Evolutionary conservation across 64 coral and sea anemone species (phyloP).

Genomic region (Acropora tenuis): DNA sequence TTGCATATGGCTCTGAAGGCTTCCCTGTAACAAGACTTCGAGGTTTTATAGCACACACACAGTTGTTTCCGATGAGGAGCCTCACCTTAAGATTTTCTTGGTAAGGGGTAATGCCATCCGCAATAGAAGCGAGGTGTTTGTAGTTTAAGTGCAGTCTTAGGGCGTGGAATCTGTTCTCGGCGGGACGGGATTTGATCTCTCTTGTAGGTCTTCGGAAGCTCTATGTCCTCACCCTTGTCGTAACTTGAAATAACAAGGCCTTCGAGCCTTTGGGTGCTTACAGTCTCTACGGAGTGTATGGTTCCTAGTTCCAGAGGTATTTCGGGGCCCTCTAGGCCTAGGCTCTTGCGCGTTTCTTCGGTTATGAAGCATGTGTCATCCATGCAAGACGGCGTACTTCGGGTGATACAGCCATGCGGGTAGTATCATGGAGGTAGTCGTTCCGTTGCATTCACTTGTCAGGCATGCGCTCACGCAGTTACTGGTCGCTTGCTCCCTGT

Average conservation of each 20-base stretch:
- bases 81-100: slow-evolving; percentile 17
- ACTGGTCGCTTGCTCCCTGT: background rate
- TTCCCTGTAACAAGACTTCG: slow-evolving; percentile 31
- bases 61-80: slow-evolving; percentile 65
- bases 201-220: slow-evolving; percentile 64
- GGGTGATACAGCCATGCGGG: slow-evolving; percentile 56
- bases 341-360: slow-evolving; percentile 28
- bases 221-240: slow-evolving; percentile 24
- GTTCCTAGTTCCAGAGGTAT: slow-evolving; percentile 55
- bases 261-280: slow-evolving; percentile 36
- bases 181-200: slow-evolving; percentile 44
- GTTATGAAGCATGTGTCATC: slow-evolving; percentile 52
- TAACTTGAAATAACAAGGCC: slow-evolving; percentile 55
- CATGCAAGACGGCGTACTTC: slow-evolving; percentile 39
- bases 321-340: slow-evolving; percentile 50
- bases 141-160: background rate
- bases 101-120: slow-evolving; percentile 30
- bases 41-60: slow-evolving; percentile 20
- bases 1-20: slow-evolving; percentile 53
- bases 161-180: slow-evolving; percentile 35
- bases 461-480: slow-evolving; percentile 38
- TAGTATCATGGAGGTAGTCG: slow-evolving; percentile 57
- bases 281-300: slow-evolving; percentile 57
- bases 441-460: slow-evolving; percentile 14
- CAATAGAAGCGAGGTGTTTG: slow-evolving; percentile 24